A percentile compares a stretch with the other conserved stretches of the same genome.
Conservation (phyloP, 1,140 invertebrate species). For the Listronotus oregonensis region DNA sequence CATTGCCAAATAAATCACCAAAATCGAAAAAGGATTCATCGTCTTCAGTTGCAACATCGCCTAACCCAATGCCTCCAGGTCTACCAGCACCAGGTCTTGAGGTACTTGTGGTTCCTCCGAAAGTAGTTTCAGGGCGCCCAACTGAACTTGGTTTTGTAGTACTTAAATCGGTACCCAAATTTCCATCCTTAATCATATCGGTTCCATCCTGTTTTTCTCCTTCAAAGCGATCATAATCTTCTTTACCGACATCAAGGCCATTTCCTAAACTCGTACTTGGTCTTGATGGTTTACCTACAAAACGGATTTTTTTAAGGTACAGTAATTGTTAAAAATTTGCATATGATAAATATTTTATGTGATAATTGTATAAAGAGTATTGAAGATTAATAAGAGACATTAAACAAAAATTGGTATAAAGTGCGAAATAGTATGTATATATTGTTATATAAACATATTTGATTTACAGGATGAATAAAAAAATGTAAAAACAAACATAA, state of each 20-base stretch:
- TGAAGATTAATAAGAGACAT: too few relatives aligned
- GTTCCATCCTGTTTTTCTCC: slow-evolving; percentile 3
- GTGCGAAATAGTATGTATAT: too few relatives aligned
- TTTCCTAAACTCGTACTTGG: slow-evolving; percentile 50
- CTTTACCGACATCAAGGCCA: slow-evolving; percentile 41
- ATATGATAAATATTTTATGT: too few relatives aligned
- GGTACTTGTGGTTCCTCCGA: not conserved
- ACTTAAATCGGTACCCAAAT: slow-evolving; percentile 9
- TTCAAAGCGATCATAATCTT: slow-evolving; percentile 33
- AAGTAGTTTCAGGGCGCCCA: not conserved
- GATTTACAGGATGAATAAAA: too few relatives aligned
- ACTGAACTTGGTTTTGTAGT: slow-evolving; percentile 4
- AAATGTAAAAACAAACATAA: too few relatives aligned
- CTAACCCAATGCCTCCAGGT: not conserved
- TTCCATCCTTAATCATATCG: slow-evolving; percentile 9
- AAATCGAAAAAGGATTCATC: slow-evolving; percentile 35
- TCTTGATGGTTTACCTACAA: slow-evolving; percentile 25
- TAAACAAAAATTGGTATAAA: too few relatives aligned
- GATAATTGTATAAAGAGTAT: too few relatives aligned
- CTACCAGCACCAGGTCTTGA: slow-evolving; percentile 19
- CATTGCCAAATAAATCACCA: slow-evolving; percentile 36
- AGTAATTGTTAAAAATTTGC: too few relatives aligned
- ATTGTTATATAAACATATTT: too few relatives aligned
- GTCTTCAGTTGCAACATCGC: not conserved
- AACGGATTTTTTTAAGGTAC: too few relatives aligned